These are phyloP conservation scores for Andrena bicolor DNA, from an alignment of 2,888 invertebrate species.

Conservation along the genomic window DNA sequence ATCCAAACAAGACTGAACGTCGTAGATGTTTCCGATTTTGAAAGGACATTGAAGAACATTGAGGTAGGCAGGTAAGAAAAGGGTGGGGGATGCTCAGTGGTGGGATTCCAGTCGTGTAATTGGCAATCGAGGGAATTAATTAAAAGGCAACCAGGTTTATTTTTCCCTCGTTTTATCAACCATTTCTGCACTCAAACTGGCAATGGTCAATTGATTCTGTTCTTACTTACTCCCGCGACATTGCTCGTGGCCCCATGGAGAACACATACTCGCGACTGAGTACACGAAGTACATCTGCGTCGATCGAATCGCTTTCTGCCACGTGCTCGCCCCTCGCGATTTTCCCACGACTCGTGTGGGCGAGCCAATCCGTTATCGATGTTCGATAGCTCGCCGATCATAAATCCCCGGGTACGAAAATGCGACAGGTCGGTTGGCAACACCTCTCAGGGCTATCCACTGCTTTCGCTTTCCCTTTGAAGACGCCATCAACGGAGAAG, in stretches of 20 bases:
- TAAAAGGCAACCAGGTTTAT: too few relatives aligned
- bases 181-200: not conserved
- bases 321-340: conserved; percentile 42
- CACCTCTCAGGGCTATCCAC: conserved; percentile 46
- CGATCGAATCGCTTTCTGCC: conserved; percentile 27
- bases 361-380: conserved; percentile 46
- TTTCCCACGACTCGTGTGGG: conserved; percentile 51
- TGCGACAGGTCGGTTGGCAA: conserved; percentile 62
- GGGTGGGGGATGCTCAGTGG: too few relatives aligned
- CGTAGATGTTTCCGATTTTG: too few relatives aligned
- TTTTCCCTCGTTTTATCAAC: too few relatives aligned
- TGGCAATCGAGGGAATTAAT: not conserved
- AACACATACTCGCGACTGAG: not conserved
- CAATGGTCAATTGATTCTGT: not conserved
- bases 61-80: too few relatives aligned
- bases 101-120: not conserved
- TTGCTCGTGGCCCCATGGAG: too few relatives aligned
- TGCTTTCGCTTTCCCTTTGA: conserved; percentile 31
- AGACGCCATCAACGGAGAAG: conserved; percentile 4
- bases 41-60: too few relatives aligned
- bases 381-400: conserved; percentile 69
- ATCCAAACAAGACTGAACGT: too few relatives aligned
- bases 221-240: not conserved
- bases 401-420: conserved; percentile 70
- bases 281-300: not conserved